Evolutionary conservation across 2,888 invertebrate species (phyloP).

Genomic region (Pantelozetes paolii): DNA sequence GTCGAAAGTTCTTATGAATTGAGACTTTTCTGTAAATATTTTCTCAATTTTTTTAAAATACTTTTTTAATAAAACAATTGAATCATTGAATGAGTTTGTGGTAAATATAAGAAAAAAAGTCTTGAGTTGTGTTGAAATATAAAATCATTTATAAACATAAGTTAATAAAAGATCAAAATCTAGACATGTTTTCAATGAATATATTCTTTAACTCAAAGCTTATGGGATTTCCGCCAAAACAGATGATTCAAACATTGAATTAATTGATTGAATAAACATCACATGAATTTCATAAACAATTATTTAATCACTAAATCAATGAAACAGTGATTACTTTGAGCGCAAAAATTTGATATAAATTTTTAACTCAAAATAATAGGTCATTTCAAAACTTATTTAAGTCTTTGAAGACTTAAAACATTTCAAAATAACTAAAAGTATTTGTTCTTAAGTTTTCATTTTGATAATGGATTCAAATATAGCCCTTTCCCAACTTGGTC

Average conservation of each 20-base stretch:
- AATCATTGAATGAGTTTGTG: background rate
- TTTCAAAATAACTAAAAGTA: too few relatives aligned
- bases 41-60: background rate
- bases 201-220: background rate
- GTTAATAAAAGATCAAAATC: background rate
- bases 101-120: background rate
- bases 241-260: background rate
- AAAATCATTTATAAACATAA: background rate
- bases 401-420: background rate
- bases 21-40: too few relatives aligned
- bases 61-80: background rate
- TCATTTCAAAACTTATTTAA: constrained; percentile 4
- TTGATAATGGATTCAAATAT: background rate
- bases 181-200: background rate
- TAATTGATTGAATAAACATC: background rate
- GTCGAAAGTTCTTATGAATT: too few relatives aligned
- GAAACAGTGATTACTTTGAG: background rate
- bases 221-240: background rate
- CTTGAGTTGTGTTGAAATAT: background rate
- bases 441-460: too few relatives aligned
- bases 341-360: background rate
- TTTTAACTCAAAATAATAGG: background rate
- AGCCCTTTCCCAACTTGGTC: background rate
- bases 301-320: background rate
- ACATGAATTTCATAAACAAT: background rate